These are phyloP conservation scores for Chouioia cunea DNA, from an alignment of 2,888 invertebrate genomes.

Conservation along the genomic window DNA sequence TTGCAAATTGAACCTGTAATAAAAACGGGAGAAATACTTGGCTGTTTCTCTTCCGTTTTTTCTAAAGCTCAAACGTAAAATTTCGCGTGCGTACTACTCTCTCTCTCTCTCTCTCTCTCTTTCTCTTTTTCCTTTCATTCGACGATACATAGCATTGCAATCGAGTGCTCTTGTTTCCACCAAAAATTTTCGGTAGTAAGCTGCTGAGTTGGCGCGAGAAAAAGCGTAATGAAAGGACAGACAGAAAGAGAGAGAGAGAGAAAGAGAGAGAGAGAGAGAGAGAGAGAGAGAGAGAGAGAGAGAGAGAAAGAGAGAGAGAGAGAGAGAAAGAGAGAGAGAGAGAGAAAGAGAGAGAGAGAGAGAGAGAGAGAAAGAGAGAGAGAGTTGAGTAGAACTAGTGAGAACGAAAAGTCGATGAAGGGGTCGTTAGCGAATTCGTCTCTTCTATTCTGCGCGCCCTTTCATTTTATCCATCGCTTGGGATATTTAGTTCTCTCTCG, in stretches of 20 bases:
- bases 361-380: background rate
- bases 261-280: constrained; percentile 20
- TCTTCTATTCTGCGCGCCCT: constrained; percentile 23
- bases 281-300: too few relatives aligned
- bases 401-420: constrained; percentile 39
- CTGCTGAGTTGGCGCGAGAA: constrained; percentile 20
- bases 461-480: constrained; percentile 44
- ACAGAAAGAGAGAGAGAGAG: too few relatives aligned
- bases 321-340: background rate
- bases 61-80: too few relatives aligned
- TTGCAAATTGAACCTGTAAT: too few relatives aligned
- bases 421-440: constrained; percentile 37
- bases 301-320: constrained; percentile 8
- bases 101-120: too few relatives aligned
- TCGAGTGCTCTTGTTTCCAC: constrained; percentile 32
- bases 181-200: constrained; percentile 4
- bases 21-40: too few relatives aligned
- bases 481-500: background rate
- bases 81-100: background rate
- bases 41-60: too few relatives aligned
- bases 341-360: background rate
- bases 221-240: constrained; percentile 5
- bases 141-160: constrained; percentile 13
- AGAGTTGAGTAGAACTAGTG: constrained; percentile 5
- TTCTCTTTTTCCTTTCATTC: too few relatives aligned